These are phyloP conservation scores for Neosilurus mollespiculum DNA, from an alignment of 2,797 vertebrate genomes.

Conservation along the genomic window DNA sequence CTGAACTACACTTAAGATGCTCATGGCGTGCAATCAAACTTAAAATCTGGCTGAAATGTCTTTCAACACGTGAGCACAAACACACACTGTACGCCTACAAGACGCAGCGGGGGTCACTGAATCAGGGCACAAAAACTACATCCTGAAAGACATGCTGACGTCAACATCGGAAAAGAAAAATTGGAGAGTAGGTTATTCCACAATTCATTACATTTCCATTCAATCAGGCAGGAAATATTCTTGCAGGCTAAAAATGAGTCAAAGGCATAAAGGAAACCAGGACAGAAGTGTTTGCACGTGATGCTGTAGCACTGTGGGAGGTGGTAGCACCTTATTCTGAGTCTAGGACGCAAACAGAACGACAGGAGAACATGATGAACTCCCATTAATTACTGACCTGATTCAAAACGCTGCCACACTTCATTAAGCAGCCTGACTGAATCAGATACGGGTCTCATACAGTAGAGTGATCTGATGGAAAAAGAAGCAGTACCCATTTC, in stretches of 20 bases:
- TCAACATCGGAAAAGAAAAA: background rate
- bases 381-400: conserved; percentile 30
- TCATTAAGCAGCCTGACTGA: background rate
- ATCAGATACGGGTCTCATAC: background rate
- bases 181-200: background rate
- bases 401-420: conserved; percentile 1
- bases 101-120: background rate
- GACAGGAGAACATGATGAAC: background rate
- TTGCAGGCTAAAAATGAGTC: background rate
- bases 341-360: background rate
- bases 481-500: background rate
- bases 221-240: background rate
- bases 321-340: background rate
- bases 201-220: background rate
- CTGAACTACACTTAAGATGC: background rate
- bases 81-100: background rate
- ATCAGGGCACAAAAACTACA: background rate
- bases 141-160: background rate
- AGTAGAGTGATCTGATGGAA: background rate
- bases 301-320: background rate
- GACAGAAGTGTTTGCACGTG: background rate
- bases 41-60: background rate
- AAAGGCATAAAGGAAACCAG: background rate
- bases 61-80: background rate
- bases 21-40: background rate